Evolutionary conservation across 1,140 invertebrate species (phyloP).

Genomic region (Notospermus geniculatus): DNA sequence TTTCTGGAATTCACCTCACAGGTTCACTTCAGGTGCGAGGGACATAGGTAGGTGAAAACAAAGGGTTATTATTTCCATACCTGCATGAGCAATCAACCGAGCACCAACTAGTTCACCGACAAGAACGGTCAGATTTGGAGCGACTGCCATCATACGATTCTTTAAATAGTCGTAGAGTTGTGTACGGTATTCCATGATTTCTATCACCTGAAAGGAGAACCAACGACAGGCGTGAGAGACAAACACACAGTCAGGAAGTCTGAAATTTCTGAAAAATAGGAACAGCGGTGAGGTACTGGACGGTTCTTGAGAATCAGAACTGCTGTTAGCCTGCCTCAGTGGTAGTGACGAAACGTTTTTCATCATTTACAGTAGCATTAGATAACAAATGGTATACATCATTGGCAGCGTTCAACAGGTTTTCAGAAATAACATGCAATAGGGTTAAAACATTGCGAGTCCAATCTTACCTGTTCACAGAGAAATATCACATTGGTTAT

Average conservation of each 20-base stretch:
- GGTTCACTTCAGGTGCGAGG: too few species aligned
- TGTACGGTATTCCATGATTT: conserved; percentile 70
- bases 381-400: too few species aligned
- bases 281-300: background rate
- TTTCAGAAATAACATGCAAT: too few species aligned
- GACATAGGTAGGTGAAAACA: too few species aligned
- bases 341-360: too few species aligned
- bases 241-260: background rate
- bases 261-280: background rate
- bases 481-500: conserved; percentile 86
- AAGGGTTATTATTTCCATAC: conserved; percentile 40
- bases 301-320: too few species aligned
- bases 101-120: conserved; percentile 97
- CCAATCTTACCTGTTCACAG: conserved; percentile 90
- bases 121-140: conserved; percentile 92
- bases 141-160: conserved; percentile 95
- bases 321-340: too few species aligned
- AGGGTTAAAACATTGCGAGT: too few species aligned
- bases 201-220: conserved; percentile 65
- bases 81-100: conserved; percentile 90
- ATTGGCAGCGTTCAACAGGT: too few species aligned
- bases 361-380: too few species aligned
- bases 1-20: too few species aligned
- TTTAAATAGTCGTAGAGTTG: conserved; percentile 85
- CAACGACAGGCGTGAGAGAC: background rate